Evolutionary conservation across 2,113 vertebrate genomes (phyloP).

Genomic region (Clarias macrocephalus): DNA sequence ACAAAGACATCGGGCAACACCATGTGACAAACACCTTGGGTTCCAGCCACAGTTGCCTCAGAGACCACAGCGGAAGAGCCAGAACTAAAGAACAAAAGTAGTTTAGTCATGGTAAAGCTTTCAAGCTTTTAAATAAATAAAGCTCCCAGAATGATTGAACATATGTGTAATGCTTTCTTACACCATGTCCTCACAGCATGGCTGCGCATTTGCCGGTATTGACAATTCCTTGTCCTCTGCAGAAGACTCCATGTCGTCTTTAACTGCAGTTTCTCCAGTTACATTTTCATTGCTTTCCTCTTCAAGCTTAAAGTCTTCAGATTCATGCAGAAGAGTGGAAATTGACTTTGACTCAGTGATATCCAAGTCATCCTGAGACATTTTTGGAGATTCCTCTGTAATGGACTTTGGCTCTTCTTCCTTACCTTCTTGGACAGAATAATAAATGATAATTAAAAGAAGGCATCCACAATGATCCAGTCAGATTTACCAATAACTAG

Average conservation of each 20-base stretch:
- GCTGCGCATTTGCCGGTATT: neutral
- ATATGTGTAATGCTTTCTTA: neutral
- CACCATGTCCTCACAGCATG: neutral
- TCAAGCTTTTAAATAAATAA: neutral
- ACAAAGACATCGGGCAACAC: conserved; percentile 35
- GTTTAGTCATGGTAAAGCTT: neutral
- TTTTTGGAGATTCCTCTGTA: neutral
- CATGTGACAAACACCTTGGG: conserved; percentile 13
- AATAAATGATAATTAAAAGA: neutral
- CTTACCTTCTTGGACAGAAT: neutral
- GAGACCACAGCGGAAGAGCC: neutral
- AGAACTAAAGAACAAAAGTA: conserved; percentile 21
- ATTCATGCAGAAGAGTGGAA: neutral
- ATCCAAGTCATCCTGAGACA: neutral
- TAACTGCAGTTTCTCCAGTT: neutral
- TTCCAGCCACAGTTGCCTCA: neutral
- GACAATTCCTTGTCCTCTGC: neutral
- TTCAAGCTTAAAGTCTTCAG: neutral
- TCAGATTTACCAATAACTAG: neutral
- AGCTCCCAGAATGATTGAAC: too few species aligned
- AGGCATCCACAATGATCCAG: neutral
- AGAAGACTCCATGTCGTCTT: neutral
- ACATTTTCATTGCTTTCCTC: neutral
- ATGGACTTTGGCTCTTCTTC: neutral
- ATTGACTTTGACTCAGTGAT: neutral